These are phyloP conservation scores for Saccopteryx bilineata DNA, from an alignment of 2,113 vertebrate species.

Conservation along the genomic window DNA sequence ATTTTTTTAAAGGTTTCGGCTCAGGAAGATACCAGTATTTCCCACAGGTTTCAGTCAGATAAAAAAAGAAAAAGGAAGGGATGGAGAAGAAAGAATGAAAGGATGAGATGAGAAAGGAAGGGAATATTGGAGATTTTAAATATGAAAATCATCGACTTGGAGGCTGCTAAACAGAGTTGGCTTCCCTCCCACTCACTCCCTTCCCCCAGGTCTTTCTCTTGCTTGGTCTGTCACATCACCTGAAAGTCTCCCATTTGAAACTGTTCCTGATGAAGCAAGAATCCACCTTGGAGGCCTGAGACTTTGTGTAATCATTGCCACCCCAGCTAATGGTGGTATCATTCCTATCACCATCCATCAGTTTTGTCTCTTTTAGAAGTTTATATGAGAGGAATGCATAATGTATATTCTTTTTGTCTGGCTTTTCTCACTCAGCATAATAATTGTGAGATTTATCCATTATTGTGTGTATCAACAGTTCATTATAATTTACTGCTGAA, in stretches of 20 bases:
- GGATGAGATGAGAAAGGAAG: neutral
- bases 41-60: slow-evolving; percentile 67
- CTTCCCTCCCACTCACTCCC: neutral
- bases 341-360: neutral
- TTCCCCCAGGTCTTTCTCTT: neutral
- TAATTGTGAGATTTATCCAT: neutral
- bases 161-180: neutral
- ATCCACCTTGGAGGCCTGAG: neutral
- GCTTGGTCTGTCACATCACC: neutral
- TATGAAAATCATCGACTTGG: neutral
- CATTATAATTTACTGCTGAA: neutral
- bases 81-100: neutral
- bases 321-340: neutral
- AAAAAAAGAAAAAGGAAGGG: neutral
- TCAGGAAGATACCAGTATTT: slow-evolving; percentile 56
- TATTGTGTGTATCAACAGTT: neutral
- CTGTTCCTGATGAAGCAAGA: neutral
- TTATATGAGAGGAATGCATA: neutral
- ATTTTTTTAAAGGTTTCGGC: slow-evolving; percentile 59
- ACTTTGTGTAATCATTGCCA: neutral
- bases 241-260: neutral
- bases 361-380: neutral
- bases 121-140: neutral
- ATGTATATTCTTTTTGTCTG: neutral
- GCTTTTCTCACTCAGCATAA: neutral